Base-by-base conservation (phyloP, 30 jellyfish, hydroid and myxozoan genomes). In the Turritopsis rubra region DNA sequence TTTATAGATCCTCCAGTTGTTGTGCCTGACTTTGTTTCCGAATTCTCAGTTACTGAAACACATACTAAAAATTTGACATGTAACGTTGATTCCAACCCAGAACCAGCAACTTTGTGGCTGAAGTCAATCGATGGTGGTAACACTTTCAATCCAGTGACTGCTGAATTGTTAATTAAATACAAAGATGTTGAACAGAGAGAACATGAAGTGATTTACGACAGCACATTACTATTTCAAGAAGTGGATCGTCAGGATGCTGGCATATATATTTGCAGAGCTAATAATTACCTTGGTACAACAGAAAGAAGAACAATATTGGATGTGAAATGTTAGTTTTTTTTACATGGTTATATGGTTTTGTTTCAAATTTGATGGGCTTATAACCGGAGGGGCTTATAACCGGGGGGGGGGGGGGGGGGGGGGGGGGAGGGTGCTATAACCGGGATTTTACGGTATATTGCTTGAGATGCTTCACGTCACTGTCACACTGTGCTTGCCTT, bases 181-280 rank as follows among this genome's bases (percentile, higher is more conserved):
- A 20, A 23, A 23, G 27, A 27, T n/a, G 71, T 29, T 22, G 54
- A 26, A n/a, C 9, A 74, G 28, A 16, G 20, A 4, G 82, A 74
- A 1, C 65, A 74, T 29, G 82, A 74, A 29, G 65, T 26, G 0
- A 22, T 1, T 16, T 74, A n/a, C 60, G 65, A 74, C 71, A 74
- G 65, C 0, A 23, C 82, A 17, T 29, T 74, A 0, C 82, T 9
- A 23, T 74, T 74, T 29, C 28, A 4, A 21, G 21, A 0, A 29
- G 60, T 29, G 52, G 71, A 74, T n/a, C 26, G 28, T 9, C 1
- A 23, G 24, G 52, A 65, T 21, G 88, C 84, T 8, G 93, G 93
- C 26, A 19, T 8, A 21, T 85, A 85, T 52, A 66, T 16, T 1
- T 85, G 93, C 60, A 81, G 66, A 21, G 93, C 93, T 17, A 29